Evolutionary conservation across 2,888 invertebrate genomes (phyloP), one percentile per base, ranked within the genome.

Genomic region (Ethmia dodecea): DNA sequence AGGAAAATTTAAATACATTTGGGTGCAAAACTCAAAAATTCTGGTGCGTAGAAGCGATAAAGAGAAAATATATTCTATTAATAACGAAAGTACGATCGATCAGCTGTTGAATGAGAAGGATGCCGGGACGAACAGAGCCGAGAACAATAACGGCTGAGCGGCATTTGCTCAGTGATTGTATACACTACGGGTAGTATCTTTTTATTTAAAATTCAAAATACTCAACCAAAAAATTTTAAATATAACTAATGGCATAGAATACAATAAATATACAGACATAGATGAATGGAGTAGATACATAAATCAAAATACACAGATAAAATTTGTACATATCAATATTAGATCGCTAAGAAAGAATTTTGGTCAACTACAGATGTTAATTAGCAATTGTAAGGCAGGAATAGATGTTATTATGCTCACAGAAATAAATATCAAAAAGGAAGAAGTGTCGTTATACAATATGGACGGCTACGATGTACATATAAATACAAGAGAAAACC

Each of bases 271-370:
- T 24, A 11, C 0, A 2, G 10, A 30, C 9, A 13, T 9, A 8
- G 2, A 9, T 15, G 5, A 2, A 15, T 35, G 29, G 35, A 29
- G 4, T 6, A 13, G n/a, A 5, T 2, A 35, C 13, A n/a, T 29
- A 6, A 5, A 13, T 1, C 4, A n/a, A 16, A 12, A 9, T 0
- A 12, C 14, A 14, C 4, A n/a, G 2, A 9, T 35, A 11, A 8
- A 35, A 9, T 11, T 26, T 10, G 2, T 35, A 18, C 37, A 40
- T 11, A 9, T 37, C n/a, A 40, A 40, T 18, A 40, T 40, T 12
- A 24, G 40, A 18, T 40, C 40, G 0, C 9, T 37, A 15, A 15
- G 33, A 13, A 40, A 37, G 13, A 8, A 36, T 6, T 40, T 31
- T 13, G 30, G 31, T 33, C 10, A 40, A 25, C 12, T 40, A 18